These are phyloP conservation scores for Zosterops pallidus DNA, from an alignment of 2,113 vertebrate species.

Conservation along the genomic window DNA sequence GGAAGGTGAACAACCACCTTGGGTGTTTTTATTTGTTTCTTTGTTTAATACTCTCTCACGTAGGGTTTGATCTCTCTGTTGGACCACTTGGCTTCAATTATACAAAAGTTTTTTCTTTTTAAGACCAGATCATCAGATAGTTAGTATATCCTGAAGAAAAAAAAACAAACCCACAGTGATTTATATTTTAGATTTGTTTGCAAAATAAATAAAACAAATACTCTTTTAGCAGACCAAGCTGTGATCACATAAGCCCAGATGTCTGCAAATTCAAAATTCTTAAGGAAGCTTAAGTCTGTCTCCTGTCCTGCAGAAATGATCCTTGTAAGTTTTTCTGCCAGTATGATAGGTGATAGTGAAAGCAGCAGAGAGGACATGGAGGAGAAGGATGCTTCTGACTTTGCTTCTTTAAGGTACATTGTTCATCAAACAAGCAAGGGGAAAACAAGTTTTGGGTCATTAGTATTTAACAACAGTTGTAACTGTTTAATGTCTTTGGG, in stretches of 20 bases:
- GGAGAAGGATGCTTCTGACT: background rate
- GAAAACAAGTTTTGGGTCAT: background rate
- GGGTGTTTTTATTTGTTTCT: background rate
- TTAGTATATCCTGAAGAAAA: background rate
- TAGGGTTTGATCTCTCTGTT: background rate
- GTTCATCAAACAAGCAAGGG: constrained; percentile 16
- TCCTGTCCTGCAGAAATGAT: background rate
- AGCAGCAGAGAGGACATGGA: constrained; percentile 1
- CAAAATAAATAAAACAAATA: constrained; percentile 38
- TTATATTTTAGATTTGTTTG: background rate
- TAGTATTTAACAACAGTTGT: background rate
- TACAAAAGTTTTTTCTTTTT: background rate
- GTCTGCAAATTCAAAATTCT: background rate
- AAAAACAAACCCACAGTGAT: background rate
- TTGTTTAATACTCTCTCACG: background rate
- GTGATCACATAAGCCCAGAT: background rate
- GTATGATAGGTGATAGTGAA: background rate
- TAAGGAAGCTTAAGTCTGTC: constrained; percentile 10
- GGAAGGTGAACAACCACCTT: background rate
- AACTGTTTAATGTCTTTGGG: constrained; percentile 31
- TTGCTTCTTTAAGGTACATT: constrained; percentile 30
- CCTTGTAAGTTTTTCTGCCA: constrained; percentile 10
- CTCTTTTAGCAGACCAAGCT: background rate
- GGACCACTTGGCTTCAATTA: background rate
- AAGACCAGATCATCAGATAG: background rate